These are phyloP conservation scores for Labeo catla DNA, from an alignment of 2,113 vertebrate genomes.

Conservation along the genomic window DNA sequence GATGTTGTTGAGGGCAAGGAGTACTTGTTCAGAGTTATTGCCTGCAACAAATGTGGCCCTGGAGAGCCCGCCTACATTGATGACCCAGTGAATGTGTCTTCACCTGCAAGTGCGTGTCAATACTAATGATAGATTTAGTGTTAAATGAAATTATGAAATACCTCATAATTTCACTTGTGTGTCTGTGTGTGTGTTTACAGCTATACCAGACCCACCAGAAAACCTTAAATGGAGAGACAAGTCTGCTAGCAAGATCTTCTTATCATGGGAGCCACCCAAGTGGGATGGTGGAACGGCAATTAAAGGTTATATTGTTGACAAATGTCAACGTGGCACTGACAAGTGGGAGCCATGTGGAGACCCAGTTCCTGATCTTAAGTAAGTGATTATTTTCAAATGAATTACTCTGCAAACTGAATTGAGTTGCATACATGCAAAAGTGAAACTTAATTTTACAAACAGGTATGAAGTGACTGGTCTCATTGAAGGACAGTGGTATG, in stretches of 20 bases:
- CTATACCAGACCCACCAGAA: constrained; percentile 95
- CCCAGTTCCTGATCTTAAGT: constrained; percentile 88
- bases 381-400: constrained; percentile 58
- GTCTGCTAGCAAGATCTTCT: constrained; percentile 91
- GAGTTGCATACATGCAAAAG: background rate
- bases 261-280: constrained; percentile 95
- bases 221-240: constrained; percentile 97
- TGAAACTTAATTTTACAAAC: constrained; percentile 23
- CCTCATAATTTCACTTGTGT: background rate
- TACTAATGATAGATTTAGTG: background rate
- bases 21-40: constrained; percentile 92
- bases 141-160: background rate
- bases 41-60: constrained; percentile 95
- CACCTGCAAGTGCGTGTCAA: constrained; percentile 89
- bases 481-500: constrained; percentile 93
- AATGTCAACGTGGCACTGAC: constrained; percentile 90
- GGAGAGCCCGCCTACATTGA: constrained; percentile 95
- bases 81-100: constrained; percentile 94
- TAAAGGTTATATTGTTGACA: constrained; percentile 93
- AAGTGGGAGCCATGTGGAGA: constrained; percentile 96
- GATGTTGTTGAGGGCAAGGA: constrained; percentile 96
- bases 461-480: constrained; percentile 91
- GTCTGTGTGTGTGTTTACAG: constrained; percentile 66
- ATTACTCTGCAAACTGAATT: background rate
- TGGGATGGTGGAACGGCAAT: constrained; percentile 92